Evolutionary conservation across 1,140 invertebrate species (phyloP), one percentile per base, ranked within the genome.

Genomic region (Drosophila nigrodunni): DNA sequence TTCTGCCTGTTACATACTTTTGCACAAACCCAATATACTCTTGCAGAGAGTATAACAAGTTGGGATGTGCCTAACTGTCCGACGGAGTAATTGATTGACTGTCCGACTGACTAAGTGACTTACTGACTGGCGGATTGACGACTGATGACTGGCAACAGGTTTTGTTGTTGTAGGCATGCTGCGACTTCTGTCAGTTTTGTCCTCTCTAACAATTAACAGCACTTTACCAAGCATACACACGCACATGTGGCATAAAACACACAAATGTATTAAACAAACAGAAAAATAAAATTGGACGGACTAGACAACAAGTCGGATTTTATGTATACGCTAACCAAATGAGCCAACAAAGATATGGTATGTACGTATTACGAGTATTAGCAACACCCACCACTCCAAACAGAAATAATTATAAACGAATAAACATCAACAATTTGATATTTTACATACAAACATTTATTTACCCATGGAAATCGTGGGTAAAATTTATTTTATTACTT

Each of bases 141-240:
- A 21, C 18, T 21, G 18, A 21, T 21, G 64, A 73, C 77, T 79
- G 82, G 72, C 83, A 87, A 87, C 78, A 85, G 82, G 78, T 87
- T 80, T 59, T 57, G 55, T 61, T 72, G 62, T 35, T 72, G 50
- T 49, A 49, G 50, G 21, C 55, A 76, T 77, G 76, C 64, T 68
- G 73, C 59, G 58, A 50, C 66, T 75, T 71, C 67, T 75, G 59
- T 75, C 68, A 72, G 74, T 39, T 58, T 67, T 68, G 73, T 73
- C 77, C 77, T 73, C 80, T 70, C 71, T 75, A 80, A 69, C 80
- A 83, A 88, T 87, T 87, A 87, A 82, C 81, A 82, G 55, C 64
- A 74, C 70, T 87, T 80, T 64, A 41, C 70, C 64, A 47, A 44
- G 41, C 62, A 52, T 21, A 30, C 50, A 72, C 49, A 11, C 21